Percentiles rank a stretch among this genome's conserved stretches.
phyloP scores from a whole-genome alignment of 1,140 invertebrate species.

The Drosophila santomea region DNA sequence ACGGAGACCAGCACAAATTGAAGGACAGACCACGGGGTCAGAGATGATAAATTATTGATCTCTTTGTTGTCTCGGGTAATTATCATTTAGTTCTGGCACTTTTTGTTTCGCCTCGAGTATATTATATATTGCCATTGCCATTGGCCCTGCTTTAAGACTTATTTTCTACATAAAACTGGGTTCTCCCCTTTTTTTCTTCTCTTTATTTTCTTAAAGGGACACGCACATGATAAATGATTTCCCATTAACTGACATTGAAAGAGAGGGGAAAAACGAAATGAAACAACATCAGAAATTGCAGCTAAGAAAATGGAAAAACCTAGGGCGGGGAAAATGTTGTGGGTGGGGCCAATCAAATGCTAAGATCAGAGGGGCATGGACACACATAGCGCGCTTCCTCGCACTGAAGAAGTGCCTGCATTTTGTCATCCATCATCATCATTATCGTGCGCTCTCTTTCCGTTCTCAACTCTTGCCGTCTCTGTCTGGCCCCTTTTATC shows the following conservation, averaged over 20 bases:
- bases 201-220: conserved; percentile 33
- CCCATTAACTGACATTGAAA: conserved; percentile 78
- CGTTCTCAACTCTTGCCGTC: conserved; percentile 1
- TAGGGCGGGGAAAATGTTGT: background rate
- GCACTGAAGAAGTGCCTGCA: conserved; percentile 48
- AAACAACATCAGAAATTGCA: conserved; percentile 46
- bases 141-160: background rate
- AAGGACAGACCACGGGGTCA: conserved; percentile 33
- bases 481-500: conserved; percentile 31
- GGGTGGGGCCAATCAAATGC: conserved; percentile 15
- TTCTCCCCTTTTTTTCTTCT: conserved; percentile 2
- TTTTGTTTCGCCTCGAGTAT: conserved; percentile 49
- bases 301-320: conserved; percentile 28
- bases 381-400: background rate
- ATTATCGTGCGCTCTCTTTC: conserved; percentile 14
- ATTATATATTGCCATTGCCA: background rate
- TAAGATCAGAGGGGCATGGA: conserved; percentile 19
- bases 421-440: conserved; percentile 77
- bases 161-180: conserved; percentile 11
- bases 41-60: conserved; percentile 47
- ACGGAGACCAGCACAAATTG: conserved; percentile 15
- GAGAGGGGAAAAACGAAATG: conserved; percentile 25
- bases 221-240: conserved; percentile 83
- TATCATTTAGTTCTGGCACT: conserved; percentile 82
- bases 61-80: conserved; percentile 57